phyloP scores from a whole-genome alignment of 2,113 vertebrate genomes.

The Stictonetta naevosa region DNA sequence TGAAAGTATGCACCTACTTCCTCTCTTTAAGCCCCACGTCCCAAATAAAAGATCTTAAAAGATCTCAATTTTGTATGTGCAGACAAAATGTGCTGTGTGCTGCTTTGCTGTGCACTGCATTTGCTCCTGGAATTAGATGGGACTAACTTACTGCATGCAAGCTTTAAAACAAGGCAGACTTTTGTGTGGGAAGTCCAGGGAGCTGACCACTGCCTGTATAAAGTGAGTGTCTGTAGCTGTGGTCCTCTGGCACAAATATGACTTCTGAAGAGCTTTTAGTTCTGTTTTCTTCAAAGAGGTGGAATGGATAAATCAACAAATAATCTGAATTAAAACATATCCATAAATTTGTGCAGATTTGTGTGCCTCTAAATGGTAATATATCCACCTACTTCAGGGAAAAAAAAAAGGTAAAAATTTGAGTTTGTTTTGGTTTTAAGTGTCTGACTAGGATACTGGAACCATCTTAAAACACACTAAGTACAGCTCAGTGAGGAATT shows the following conservation, averaged over 20 bases:
- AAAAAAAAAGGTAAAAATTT: not conserved
- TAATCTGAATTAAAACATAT: slow-evolving; percentile 66
- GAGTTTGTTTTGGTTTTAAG: slow-evolving; percentile 36
- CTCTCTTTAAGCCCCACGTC: not conserved
- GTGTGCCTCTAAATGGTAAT: slow-evolving; percentile 12
- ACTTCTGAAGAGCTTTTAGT: slow-evolving; percentile 20
- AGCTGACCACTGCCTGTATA: not conserved
- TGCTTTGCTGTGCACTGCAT: not conserved
- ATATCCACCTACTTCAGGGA: not conserved
- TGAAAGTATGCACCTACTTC: not conserved
- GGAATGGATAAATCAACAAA: slow-evolving; percentile 66
- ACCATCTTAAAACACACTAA: slow-evolving; percentile 7
- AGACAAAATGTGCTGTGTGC: not conserved
- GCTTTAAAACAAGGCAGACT: slow-evolving; percentile 32
- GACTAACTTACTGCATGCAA: not conserved
- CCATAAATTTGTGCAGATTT: slow-evolving; percentile 50
- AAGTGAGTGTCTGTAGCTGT: not conserved
- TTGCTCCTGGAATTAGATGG: slow-evolving; percentile 14
- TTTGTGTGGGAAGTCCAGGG: not conserved
- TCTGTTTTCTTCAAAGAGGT: slow-evolving; percentile 66
- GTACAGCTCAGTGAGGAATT: not conserved
- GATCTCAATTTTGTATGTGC: fast-evolving
- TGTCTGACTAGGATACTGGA: slow-evolving; percentile 28
- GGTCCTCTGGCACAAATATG: slow-evolving; percentile 21
- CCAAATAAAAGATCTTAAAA: not conserved